These are phyloP conservation scores for Lepidonotus clava DNA, from an alignment of 2,888 invertebrate genomes.

Conservation along the genomic window DNA sequence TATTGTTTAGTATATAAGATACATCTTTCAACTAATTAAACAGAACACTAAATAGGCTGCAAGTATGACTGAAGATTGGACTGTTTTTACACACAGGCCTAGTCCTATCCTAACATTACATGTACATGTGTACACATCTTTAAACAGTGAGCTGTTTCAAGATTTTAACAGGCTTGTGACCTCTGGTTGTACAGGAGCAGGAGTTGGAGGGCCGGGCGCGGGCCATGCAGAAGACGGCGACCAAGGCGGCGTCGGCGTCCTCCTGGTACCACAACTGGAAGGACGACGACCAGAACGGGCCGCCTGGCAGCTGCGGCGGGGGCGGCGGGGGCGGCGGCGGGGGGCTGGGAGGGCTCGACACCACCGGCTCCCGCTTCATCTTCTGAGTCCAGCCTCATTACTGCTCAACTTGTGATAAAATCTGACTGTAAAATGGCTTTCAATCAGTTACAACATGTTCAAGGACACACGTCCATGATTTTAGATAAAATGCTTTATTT, in stretches of 20 bases:
- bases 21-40: too few species aligned
- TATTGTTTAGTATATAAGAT: too few species aligned
- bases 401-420: too few species aligned
- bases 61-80: not conserved
- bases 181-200: slow-evolving; percentile 58
- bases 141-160: not conserved
- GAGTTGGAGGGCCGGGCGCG: slow-evolving; percentile 54
- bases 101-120: too few species aligned
- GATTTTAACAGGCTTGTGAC: too few species aligned
- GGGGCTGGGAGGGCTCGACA: slow-evolving; percentile 40
- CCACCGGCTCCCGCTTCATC: slow-evolving; percentile 49
- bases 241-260: not conserved
- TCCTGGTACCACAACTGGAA: slow-evolving; percentile 55
- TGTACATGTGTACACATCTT: too few species aligned
- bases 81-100: too few species aligned
- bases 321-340: slow-evolving; percentile 55
- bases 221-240: slow-evolving; percentile 40
- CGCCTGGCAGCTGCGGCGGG: slow-evolving; percentile 55
- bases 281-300: slow-evolving; percentile 54
- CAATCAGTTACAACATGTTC: too few species aligned
- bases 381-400: too few species aligned
- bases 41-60: not conserved
- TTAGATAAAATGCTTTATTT: too few species aligned
- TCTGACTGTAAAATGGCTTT: too few species aligned
- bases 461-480: too few species aligned